Percentiles rank a stretch among this genome's conserved stretches.
Conservation (phyloP, 2,113 vertebrate species). For the Calypte anna region DNA sequence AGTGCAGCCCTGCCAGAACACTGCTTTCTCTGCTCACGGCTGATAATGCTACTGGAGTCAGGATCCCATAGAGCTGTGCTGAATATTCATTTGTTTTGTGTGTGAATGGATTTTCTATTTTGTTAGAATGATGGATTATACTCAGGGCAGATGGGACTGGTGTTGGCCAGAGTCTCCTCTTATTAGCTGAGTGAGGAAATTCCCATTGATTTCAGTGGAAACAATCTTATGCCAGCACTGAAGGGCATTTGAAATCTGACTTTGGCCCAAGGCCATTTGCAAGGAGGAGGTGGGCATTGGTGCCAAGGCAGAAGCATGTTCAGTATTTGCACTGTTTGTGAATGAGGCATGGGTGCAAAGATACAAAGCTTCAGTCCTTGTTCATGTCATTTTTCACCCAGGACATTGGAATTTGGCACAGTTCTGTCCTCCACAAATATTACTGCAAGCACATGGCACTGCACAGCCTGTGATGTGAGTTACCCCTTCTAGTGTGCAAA, state of each 20-base stretch:
- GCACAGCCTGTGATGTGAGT: not conserved
- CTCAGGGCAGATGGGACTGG: not conserved
- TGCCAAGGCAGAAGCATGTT: not conserved
- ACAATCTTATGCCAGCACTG: not conserved
- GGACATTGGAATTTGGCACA: not conserved
- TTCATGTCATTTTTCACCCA: not conserved
- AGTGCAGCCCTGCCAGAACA: not conserved
- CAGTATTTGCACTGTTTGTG: not conserved
- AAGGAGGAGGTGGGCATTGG: not conserved
- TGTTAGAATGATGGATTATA: slow-evolving; percentile 21
- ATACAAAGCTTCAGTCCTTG: not conserved
- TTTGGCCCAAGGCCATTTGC: not conserved
- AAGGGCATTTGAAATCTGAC: not conserved
- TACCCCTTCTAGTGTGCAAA: not conserved
- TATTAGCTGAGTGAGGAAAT: slow-evolving; percentile 1
- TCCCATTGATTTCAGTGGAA: not conserved
- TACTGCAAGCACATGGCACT: not conserved
- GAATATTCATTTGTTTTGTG: not conserved
- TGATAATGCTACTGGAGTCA: not conserved
- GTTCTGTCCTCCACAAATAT: not conserved
- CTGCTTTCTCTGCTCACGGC: not conserved
- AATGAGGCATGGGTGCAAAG: not conserved
- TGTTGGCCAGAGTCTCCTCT: not conserved
- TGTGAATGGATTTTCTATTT: not conserved
- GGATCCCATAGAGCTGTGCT: not conserved